A percentile compares a stretch with the other conserved stretches of the same genome.
Evolutionary conservation across 2,113 vertebrate species (phyloP).

Genomic region (Cavia aperea): DNA sequence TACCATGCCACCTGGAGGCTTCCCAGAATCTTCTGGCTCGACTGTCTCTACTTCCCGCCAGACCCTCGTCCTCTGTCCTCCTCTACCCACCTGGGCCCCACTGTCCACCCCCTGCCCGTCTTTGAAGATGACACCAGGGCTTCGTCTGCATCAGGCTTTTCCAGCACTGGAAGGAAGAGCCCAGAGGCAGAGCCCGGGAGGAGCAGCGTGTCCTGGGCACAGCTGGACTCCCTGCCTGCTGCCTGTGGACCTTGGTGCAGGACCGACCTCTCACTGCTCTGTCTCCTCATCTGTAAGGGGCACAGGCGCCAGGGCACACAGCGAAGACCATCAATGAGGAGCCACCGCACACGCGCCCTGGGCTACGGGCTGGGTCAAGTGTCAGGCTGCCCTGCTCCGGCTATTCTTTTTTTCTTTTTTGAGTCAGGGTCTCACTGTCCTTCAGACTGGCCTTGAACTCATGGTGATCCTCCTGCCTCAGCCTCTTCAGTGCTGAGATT

Average conservation of each 20-base stretch:
- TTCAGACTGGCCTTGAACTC: background rate
- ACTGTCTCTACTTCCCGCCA: background rate
- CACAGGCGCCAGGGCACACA: background rate
- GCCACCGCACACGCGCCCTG: background rate
- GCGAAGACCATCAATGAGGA: background rate
- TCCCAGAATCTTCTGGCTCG: background rate
- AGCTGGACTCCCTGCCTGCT: background rate
- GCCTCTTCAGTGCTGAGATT: background rate
- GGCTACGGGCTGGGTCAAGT: accelerated
- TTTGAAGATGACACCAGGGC: background rate
- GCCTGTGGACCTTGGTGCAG: background rate
- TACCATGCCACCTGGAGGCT: accelerated
- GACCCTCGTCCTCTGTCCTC: background rate
- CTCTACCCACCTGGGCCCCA: background rate
- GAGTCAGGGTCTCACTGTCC: background rate
- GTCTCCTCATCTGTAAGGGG: background rate
- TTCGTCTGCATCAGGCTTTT: accelerated
- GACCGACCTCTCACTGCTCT: background rate
- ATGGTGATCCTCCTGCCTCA: background rate
- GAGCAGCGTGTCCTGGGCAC: background rate
- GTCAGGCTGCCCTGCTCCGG: accelerated
- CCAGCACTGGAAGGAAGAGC: too few relatives aligned
- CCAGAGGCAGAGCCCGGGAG: background rate
- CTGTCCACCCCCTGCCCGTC: background rate
- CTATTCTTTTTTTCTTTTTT: background rate